Base-by-base conservation (phyloP, 2,888 invertebrate genomes). In the Drosophila dives region DNA sequence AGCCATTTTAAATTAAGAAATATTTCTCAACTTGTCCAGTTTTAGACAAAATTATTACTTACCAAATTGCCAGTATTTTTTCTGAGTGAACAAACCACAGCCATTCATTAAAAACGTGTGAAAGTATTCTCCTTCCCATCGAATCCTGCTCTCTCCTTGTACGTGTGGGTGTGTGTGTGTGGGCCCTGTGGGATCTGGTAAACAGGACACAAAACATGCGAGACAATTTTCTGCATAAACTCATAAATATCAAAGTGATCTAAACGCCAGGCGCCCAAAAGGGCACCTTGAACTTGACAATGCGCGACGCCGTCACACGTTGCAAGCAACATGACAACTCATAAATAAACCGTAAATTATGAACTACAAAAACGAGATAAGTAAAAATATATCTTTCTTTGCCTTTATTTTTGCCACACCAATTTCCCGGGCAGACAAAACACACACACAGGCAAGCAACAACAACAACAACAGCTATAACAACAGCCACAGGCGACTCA, bases 311-410 rank as follows among this genome's bases (percentile, higher is more conserved):
- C 20, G 53, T 63, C 64, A 72, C 88, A 85, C 86, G 89, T 90
- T 76, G 70, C 75, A 53, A 73, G 42, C 75, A 34, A 64, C 80
- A 79, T 91, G 90, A 90, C 90, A 90, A 89, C 82, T 88, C 91
- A 91, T 91, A 91, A 91, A 92, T 92, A 87, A 87, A 83, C 85
- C 56, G 77, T 91, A 90, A 91, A 81, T 91, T 92, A 92, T 91
- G 85, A 91, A 85, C 82, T 58, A 68, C 71, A 69, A 53, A 69
- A 69, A 73, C 55, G 65, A 77, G 77, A 77, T 81, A 84, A 65
- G 67, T 55, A 61, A 82, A 83, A 81, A 78, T 82, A 2, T 77
- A 67, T 76, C 80, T 82, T 64, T 45, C 34, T 7, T 59, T 60
- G 49, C 20, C 45, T 45, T 29, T 29, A n/a, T 38, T 11, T 66